These are phyloP conservation scores for Norana najaformis DNA, from an alignment of 2,888 invertebrate genomes.

Conservation along the genomic window DNA sequence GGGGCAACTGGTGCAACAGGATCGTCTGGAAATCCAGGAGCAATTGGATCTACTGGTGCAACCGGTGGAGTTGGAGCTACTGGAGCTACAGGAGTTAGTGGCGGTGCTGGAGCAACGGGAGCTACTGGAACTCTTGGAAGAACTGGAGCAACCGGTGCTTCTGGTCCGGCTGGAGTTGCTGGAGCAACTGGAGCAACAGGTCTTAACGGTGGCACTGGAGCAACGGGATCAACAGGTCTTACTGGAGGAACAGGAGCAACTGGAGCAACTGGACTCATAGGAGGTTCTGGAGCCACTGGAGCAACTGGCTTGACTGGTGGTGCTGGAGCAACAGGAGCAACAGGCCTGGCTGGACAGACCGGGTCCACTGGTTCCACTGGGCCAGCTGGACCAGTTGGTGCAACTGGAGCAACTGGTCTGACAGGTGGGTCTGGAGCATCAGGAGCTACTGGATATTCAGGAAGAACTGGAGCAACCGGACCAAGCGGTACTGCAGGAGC, in stretches of 20 bases:
- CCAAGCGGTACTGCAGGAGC: not conserved
- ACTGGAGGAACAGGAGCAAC: not conserved
- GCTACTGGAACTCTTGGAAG: not conserved
- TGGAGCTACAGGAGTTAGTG: not conserved
- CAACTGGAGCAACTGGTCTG: not conserved
- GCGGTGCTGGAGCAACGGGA: not conserved
- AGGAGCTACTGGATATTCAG: not conserved
- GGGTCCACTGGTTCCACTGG: not conserved
- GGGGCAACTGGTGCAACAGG: not conserved
- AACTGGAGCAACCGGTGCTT: slow-evolving; percentile 14
- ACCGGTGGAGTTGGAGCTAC: not conserved
- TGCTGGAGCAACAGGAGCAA: not conserved
- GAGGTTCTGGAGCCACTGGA: not conserved
- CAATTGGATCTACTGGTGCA: not conserved
- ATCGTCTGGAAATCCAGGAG: not conserved
- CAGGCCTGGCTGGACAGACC: not conserved
- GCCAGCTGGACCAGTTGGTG: not conserved
- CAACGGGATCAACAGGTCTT: not conserved
- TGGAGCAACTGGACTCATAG: not conserved
- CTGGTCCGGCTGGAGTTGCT: not conserved
- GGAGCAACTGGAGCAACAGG: not conserved
- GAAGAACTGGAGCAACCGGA: not conserved
- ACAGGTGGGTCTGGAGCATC: not conserved
- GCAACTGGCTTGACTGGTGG: not conserved
- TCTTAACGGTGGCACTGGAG: not conserved